Evolutionary conservation across 92 coral and sea anemone genomes (phyloP).

Genomic region (Muricea muricata): DNA sequence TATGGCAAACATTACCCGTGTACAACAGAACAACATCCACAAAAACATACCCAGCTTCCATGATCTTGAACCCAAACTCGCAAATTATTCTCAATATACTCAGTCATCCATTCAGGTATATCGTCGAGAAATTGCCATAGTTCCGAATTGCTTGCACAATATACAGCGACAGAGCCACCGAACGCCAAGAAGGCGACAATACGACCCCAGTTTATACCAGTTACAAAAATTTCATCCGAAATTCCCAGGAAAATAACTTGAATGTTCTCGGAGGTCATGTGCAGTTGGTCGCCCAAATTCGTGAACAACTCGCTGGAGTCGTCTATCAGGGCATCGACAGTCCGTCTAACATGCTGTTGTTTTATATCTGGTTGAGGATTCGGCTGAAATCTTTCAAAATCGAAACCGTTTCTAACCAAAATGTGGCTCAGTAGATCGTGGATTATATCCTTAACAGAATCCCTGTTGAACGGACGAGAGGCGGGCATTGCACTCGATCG

Average conservation of each 20-base stretch:
- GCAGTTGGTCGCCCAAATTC: constrained; percentile 96
- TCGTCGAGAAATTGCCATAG: constrained; percentile 68
- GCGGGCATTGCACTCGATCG: background rate
- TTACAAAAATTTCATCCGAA: constrained; percentile 93
- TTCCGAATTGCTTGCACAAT: constrained; percentile 87
- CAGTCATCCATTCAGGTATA: constrained; percentile 89
- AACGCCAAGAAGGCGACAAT: constrained; percentile 98
- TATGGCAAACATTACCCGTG: background rate
- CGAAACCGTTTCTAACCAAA: constrained; percentile 77
- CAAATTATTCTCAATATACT: constrained; percentile 82
- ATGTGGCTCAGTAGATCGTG: constrained; percentile 82
- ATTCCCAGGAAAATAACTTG: constrained; percentile 93
- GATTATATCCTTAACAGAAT: constrained; percentile 47
- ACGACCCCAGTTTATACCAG: constrained; percentile 98
- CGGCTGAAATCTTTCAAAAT: constrained; percentile 68
- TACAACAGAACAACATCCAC: too few relatives aligned
- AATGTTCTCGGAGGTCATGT: constrained; percentile 79
- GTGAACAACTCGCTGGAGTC: constrained; percentile 83
- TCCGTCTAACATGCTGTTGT: constrained; percentile 75
- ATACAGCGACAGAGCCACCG: constrained; percentile 89
- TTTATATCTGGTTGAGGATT: constrained; percentile 64
- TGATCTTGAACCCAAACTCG: constrained; percentile 83
- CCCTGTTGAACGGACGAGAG: background rate
- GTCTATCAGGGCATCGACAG: constrained; percentile 86
- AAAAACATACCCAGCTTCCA: constrained; percentile 95